These are phyloP conservation scores for Diadema setosum DNA, from an alignment of 35 echinoderm and acorn worm genomes.

Conservation along the genomic window DNA sequence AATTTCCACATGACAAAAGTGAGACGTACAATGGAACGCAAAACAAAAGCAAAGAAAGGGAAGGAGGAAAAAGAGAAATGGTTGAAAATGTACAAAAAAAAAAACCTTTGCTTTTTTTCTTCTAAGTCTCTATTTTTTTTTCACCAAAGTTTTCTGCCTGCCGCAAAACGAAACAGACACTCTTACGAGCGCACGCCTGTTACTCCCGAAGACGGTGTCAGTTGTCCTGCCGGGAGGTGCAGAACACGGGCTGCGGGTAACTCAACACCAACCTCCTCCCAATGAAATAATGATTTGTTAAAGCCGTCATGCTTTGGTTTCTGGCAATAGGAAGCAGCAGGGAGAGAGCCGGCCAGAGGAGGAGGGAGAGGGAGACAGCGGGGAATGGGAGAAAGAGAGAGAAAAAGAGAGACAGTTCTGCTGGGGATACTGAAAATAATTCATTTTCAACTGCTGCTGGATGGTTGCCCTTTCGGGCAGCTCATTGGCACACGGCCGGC, in stretches of 20 bases:
- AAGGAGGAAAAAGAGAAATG: no score
- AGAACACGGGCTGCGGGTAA: not conserved
- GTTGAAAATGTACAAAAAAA: no score
- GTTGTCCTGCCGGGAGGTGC: constrained; percentile 8
- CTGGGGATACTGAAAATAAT: no score
- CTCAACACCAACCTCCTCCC: not conserved
- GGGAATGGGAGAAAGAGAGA: not conserved
- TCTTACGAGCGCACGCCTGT: not conserved
- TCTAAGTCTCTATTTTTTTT: no score
- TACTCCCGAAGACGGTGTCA: not conserved
- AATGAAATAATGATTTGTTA: constrained; percentile 33
- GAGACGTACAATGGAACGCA: no score
- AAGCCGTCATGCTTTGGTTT: constrained; percentile 24
- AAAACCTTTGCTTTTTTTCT: no score
- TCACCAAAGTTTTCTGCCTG: not conserved
- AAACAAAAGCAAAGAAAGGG: no score
- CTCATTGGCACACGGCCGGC: not conserved
- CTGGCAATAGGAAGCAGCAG: no score
- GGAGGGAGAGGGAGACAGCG: not conserved
- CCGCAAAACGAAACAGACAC: not conserved
- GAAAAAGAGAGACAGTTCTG: not conserved
- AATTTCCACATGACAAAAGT: no score
- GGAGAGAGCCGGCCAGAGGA: no score
- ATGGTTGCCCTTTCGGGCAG: not conserved
- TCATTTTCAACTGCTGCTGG: not conserved